Percentiles rank a stretch among this genome's conserved stretches.
Conservation (phyloP, 2,113 vertebrate species). For the Siniperca chuatsi region DNA sequence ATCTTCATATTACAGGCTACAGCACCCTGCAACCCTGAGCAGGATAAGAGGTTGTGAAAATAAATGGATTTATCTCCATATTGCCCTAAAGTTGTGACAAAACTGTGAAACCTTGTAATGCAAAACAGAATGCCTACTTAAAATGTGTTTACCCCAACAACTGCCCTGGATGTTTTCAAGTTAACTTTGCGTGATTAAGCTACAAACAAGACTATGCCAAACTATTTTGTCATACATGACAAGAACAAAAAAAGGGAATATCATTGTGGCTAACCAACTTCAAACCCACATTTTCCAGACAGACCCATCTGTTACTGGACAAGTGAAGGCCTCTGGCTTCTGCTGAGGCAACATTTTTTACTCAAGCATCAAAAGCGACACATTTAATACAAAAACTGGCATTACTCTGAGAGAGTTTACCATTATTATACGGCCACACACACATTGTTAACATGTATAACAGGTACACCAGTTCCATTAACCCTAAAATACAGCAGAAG, state of each 20-base stretch:
- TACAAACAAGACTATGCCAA: background rate
- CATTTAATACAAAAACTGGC: background rate
- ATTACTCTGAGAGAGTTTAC: background rate
- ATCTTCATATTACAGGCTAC: slow-evolving; percentile 37
- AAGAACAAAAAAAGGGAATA: background rate
- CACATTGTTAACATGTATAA: no score
- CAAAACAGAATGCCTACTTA: background rate
- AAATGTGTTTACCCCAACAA: background rate
- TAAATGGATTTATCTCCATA: background rate
- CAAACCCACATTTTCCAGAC: background rate
- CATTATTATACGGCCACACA: no score
- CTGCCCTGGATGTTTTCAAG: no score
- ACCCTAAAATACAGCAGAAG: background rate
- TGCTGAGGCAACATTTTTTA: background rate
- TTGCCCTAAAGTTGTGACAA: background rate
- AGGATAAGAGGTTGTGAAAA: slow-evolving; percentile 29
- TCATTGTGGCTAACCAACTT: background rate
- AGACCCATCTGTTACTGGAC: no score
- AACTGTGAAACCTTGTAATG: background rate
- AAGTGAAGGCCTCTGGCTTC: background rate
- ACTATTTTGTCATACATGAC: background rate
- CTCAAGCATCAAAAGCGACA: background rate
- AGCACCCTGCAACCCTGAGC: background rate
- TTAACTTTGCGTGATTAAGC: background rate
- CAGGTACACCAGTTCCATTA: background rate